phyloP scores from a whole-genome alignment of 2,797 vertebrate genomes.

The Sparus aurata region DNA sequence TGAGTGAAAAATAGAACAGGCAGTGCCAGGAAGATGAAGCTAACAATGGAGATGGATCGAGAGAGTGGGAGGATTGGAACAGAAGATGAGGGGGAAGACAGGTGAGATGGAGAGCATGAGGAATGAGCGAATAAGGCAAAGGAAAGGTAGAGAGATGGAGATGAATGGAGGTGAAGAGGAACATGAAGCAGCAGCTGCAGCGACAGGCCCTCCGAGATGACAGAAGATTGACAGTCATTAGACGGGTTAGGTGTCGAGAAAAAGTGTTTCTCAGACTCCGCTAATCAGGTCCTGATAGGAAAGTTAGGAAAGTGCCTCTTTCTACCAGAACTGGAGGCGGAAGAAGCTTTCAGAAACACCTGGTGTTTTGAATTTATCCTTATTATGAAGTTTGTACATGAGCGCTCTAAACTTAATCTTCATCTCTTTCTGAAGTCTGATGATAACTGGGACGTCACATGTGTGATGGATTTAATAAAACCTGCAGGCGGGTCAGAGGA shows the following conservation, averaged over 20 bases:
- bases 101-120: conserved; percentile 40
- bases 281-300: not conserved
- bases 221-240: not conserved
- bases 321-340: not conserved
- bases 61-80: conserved; percentile 33
- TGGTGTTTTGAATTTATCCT: not conserved
- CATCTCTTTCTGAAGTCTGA: not conserved
- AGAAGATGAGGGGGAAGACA: conserved; percentile 42
- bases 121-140: conserved; percentile 19
- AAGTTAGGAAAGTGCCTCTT: not conserved
- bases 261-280: not conserved
- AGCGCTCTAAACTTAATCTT: not conserved
- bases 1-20: conserved; percentile 54
- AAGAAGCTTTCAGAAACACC: not conserved
- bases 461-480: not conserved
- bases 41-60: conserved; percentile 54
- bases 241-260: not conserved
- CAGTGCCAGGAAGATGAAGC: conserved; percentile 32
- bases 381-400: not conserved
- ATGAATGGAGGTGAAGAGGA: conserved; percentile 21
- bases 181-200: conserved; percentile 18
- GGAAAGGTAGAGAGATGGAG: conserved; percentile 6
- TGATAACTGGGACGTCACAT: not conserved
- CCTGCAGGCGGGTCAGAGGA: too few species aligned
- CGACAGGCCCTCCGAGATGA: not conserved